These are phyloP conservation scores for Rhinella marina DNA, from an alignment of 2,797 vertebrate species.

Conservation along the genomic window DNA sequence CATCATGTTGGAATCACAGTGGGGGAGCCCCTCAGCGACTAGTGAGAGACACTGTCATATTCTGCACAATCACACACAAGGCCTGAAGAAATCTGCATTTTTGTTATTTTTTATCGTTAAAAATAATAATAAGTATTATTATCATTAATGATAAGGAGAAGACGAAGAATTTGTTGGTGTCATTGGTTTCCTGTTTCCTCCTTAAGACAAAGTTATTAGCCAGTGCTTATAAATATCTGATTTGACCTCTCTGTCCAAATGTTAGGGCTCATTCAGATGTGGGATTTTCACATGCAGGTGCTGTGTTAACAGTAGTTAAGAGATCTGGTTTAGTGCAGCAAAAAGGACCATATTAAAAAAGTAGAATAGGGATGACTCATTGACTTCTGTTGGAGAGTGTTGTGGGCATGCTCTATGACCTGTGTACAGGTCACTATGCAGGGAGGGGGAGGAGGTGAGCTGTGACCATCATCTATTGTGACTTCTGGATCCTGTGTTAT, in stretches of 20 bases:
- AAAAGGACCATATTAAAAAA: too few relatives aligned
- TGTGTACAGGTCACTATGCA: too few relatives aligned
- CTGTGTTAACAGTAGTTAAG: neutral
- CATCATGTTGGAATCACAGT: neutral
- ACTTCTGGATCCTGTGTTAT: too few relatives aligned
- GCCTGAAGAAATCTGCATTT: neutral
- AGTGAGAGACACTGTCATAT: constrained; percentile 10
- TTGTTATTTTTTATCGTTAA: neutral
- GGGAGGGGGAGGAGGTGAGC: too few relatives aligned
- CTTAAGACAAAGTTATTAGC: neutral
- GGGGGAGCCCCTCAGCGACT: constrained; percentile 18
- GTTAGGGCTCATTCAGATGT: too few relatives aligned
- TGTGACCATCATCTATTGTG: too few relatives aligned
- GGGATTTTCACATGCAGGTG: too few relatives aligned
- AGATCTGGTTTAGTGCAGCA: too few relatives aligned
- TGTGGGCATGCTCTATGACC: too few relatives aligned
- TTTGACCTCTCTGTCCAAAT: neutral
- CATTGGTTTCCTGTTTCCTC: neutral
- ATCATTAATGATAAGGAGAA: too few relatives aligned
- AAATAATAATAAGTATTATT: neutral
- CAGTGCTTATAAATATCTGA: neutral
- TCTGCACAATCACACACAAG: neutral
- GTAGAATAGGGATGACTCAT: too few relatives aligned
- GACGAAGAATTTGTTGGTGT: neutral
- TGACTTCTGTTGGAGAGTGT: too few relatives aligned